Base-by-base conservation (phyloP, 2,797 vertebrate species). In the Podargus strigoides region DNA sequence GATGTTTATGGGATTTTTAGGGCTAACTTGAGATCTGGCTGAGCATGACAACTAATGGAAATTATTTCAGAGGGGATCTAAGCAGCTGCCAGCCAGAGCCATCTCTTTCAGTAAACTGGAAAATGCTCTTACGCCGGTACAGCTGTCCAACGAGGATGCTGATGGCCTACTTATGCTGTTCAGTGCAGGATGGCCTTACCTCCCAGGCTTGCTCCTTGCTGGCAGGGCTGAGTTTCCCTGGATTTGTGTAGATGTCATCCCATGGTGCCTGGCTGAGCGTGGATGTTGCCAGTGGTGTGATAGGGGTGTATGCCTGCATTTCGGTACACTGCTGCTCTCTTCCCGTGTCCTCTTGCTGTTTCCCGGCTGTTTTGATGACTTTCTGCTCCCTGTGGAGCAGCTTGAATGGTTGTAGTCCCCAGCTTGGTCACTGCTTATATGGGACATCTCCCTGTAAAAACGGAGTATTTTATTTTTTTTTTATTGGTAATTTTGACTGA, bases 301-400 rank as follows among this genome's bases (percentile, higher is more conserved):
- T 36, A 70, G 0, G 2, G 37, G 14, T 27, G 24, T 32, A 28
- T 1, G 2, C 32, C 28, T 53, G 21, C 6, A 2, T 83, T 70
- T 69, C 17, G 1, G 0, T 44, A 37, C 3, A 0, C 30, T 55
- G 47, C 34, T 64, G 14, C 9, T 17, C 5, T 75, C 47, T 20
- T 72, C 24, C 15, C 0, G 0, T 56, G 59, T 49, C 30, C 21
- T 74, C 14, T 55, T 50, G 32, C 41, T 75, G 17, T 64, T 86
- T 64, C 17, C 50, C n/a, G 69, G 49, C 46, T 78, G 89, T 42
- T 78, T 76, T 89, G 34, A 30, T n/a, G 41, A 62, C 30, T 18
- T 75, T 50, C 30, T 60, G 42, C 16, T 20, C 47, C 4, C 8
- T 64, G 60, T 59, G 34, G 32, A 79, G 47, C 42, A 47, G 44